phyloP scores from a whole-genome alignment of 2,888 invertebrate genomes.

The Trichopoda pennipes region DNA sequence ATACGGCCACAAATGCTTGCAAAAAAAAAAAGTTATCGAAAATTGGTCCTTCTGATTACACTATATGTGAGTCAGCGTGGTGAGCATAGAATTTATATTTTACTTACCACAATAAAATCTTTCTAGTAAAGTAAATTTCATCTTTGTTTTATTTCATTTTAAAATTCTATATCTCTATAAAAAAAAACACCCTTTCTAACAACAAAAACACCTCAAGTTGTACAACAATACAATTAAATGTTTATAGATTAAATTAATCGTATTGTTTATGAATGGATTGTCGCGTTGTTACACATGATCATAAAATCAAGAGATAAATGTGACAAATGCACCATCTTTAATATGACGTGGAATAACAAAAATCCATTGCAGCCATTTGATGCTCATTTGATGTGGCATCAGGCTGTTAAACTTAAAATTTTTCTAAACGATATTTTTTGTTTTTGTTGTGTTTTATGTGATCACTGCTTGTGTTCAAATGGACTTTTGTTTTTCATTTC shows the following conservation, averaged over 20 bases:
- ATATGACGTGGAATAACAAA: slow-evolving; percentile 32
- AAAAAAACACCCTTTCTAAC: slow-evolving; percentile 8
- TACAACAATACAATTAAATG: slow-evolving; percentile 33
- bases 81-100: too few species aligned
- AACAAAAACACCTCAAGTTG: slow-evolving; percentile 14
- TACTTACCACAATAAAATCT: too few species aligned
- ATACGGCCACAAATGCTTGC: too few species aligned
- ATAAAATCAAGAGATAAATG: slow-evolving; percentile 80
- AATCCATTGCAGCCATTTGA: slow-evolving; percentile 8
- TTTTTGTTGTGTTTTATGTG: background rate
- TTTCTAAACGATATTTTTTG: background rate
- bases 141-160: too few species aligned
- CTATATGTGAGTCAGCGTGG: too few species aligned
- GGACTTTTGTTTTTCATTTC: background rate
- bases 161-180: too few species aligned
- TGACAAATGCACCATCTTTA: slow-evolving; percentile 73
- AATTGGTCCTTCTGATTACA: too few species aligned
- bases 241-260: slow-evolving; percentile 52
- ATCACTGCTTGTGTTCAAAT: slow-evolving; percentile 13
- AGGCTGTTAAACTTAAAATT: background rate
- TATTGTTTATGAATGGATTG: slow-evolving; percentile 47
- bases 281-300: slow-evolving; percentile 39
- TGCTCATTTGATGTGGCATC: slow-evolving; percentile 18
- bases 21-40: too few species aligned
- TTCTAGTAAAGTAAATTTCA: too few species aligned